Base-by-base conservation (phyloP, 2,113 vertebrate genomes). In the Odontophorus gujanensis region DNA sequence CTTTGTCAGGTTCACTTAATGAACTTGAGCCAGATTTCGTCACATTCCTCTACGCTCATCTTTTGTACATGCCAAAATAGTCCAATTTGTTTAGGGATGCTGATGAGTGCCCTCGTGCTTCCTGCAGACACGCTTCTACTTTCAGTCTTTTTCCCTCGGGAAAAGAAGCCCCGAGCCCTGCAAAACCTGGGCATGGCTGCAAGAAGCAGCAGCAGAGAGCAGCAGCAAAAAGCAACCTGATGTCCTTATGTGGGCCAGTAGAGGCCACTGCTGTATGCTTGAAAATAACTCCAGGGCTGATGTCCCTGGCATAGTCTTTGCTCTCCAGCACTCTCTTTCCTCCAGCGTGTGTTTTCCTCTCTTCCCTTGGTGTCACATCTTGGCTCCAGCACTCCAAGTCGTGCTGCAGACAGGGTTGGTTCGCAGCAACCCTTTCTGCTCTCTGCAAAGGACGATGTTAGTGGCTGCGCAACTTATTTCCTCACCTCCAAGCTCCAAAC, bases 231-330 rank as follows among this genome's bases (percentile, higher is more conserved):
- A 24, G 81, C 57, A 80, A 51, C 72, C 34, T 57, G 87, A 85
- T 77, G n/a, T 75, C 92, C 88, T 66, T 53, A 47, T 40, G 73
- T 80, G 22, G 47, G 76, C 97, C 96, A 0, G 97, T 57, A 96
- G 97, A 94, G 97, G 97, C 85, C 95, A 91, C 95, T 75, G 95
- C 85, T 93, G 92, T 36, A 45, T 87, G 72, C 95, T 80, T 36
- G 24, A 74, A 47, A 79, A 69, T 34, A 62, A 50, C 79, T 72
- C 63, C 42, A 84, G 82, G 47, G 36, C 71, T 72, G 71, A 88
- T 69, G 16, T 63, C 47, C 28, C 43, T 89, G 89, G 30, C 15
- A 1, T 62, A 57, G 69, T 20, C 55, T 79, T 73, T 32, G 10
- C 42, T 95, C 40, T 47, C 55, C 66, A 47, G 55, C 72, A 19